phyloP scores from a whole-genome alignment of 2,113 vertebrate species.

The Melanocharis versteri region DNA sequence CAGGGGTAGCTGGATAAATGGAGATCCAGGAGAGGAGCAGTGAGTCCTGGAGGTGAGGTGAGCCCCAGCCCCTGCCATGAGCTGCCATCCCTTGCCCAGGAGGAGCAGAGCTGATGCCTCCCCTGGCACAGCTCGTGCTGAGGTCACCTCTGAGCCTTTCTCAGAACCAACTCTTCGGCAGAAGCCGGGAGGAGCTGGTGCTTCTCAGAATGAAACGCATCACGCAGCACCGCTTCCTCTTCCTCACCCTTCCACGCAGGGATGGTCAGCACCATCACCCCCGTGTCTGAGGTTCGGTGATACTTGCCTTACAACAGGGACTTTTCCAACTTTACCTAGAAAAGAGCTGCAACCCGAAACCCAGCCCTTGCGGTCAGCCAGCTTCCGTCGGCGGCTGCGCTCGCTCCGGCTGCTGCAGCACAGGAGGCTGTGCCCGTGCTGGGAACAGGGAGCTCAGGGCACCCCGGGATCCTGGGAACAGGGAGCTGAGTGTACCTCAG shows the following conservation, averaged over 20 bases:
- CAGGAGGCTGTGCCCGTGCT: conserved; percentile 41
- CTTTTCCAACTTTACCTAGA: conserved; percentile 83
- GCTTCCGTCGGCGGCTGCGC: conserved; percentile 72
- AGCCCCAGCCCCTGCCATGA: rapidly evolving
- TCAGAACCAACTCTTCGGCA: conserved; percentile 43
- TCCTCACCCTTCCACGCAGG: conserved; percentile 67
- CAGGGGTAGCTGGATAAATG: background rate
- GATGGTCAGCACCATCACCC: conserved; percentile 62
- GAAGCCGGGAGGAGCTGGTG: conserved; percentile 25
- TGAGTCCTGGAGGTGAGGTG: rapidly evolving
- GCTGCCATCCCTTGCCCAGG: background rate
- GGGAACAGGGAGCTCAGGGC: conserved; percentile 56
- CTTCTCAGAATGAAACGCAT: conserved; percentile 83
- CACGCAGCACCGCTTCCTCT: conserved; percentile 67
- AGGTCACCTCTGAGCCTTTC: conserved; percentile 45
- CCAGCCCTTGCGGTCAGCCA: conserved; percentile 67
- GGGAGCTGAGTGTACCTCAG: rapidly evolving
- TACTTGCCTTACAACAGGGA: conserved; percentile 55
- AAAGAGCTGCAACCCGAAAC: conserved; percentile 67
- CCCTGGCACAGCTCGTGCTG: background rate
- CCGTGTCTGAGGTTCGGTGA: conserved; percentile 60
- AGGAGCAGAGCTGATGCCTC: background rate
- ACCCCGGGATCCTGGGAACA: background rate
- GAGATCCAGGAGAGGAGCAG: background rate
- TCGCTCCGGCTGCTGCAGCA: conserved; percentile 14